Percentiles rank a stretch among this genome's conserved stretches.
Evolutionary conservation across 2,888 invertebrate genomes (phyloP).

Genomic region (Corbicula japonica): DNA sequence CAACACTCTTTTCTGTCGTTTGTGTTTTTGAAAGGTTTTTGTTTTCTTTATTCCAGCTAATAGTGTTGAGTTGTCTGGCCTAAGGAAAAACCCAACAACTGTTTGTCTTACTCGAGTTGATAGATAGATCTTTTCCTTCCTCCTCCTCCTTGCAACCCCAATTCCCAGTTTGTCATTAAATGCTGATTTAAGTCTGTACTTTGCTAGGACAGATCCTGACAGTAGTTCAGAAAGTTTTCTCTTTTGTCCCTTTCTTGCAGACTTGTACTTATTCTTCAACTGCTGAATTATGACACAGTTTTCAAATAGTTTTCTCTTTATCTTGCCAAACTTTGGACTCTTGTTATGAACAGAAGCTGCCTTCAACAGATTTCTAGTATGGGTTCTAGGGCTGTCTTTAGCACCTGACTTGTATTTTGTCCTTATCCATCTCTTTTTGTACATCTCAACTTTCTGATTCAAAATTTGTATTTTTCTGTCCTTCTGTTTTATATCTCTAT

Average conservation of each 20-base stretch:
- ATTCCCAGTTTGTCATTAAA: conserved; percentile 15
- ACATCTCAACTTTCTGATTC: conserved; percentile 26
- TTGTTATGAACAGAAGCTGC: neutral
- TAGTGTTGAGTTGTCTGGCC: conserved; percentile 35
- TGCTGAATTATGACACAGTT: conserved; percentile 29
- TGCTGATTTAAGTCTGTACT: conserved; percentile 32
- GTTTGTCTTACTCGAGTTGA: conserved; percentile 20
- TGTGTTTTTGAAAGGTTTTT: neutral
- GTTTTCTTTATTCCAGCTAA: conserved; percentile 34
- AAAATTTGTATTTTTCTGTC: neutral
- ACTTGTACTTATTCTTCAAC: conserved; percentile 32
- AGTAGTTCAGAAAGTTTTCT: conserved; percentile 1
- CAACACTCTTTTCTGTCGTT: conserved; percentile 29
- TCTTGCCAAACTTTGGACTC: neutral
- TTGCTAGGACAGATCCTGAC: conserved; percentile 16
- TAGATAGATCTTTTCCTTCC: conserved; percentile 21
- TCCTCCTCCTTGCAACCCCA: neutral
- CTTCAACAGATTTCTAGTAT: conserved; percentile 40
- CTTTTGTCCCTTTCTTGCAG: conserved; percentile 17
- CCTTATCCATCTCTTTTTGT: conserved; percentile 34
- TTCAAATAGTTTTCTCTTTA: conserved; percentile 29
- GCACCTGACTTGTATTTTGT: conserved; percentile 3
- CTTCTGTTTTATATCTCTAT: conserved; percentile 29
- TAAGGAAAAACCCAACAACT: conserved; percentile 26
- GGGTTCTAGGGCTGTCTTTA: conserved; percentile 37